Evolutionary conservation across 2,113 vertebrate species (phyloP).

Genomic region (Eonycteris spelaea): DNA sequence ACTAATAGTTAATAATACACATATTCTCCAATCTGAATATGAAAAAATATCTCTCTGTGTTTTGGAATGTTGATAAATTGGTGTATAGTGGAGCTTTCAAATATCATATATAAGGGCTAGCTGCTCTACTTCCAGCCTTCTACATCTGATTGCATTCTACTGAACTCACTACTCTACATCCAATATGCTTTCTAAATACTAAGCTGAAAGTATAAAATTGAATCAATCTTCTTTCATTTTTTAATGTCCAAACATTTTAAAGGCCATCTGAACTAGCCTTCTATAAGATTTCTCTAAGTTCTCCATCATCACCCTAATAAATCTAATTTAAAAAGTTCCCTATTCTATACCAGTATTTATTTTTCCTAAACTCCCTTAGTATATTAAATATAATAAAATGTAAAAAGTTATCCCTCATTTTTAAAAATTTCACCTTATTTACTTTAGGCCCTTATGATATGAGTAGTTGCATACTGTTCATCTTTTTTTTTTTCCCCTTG

Average conservation of each 20-base stretch:
- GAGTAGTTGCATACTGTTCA: not conserved
- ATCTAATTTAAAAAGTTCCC: not conserved
- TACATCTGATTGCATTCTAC: not conserved
- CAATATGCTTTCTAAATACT: not conserved
- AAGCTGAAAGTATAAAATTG: not conserved
- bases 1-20: not conserved
- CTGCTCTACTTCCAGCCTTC: not conserved
- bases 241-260: not conserved
- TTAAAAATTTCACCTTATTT: not conserved
- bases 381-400: not conserved
- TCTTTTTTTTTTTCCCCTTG: not conserved
- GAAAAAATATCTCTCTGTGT: not conserved
- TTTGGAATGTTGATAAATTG: not conserved
- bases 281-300: not conserved
- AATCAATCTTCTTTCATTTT: not conserved
- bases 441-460: not conserved
- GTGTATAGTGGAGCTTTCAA: not conserved
- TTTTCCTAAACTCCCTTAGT: not conserved
- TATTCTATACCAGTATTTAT: not conserved
- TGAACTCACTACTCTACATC: not conserved
- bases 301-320: not conserved
- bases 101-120: not conserved
- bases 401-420: not conserved
- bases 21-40: not conserved
- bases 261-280: not conserved